phyloP scores from a whole-genome alignment of 2,797 vertebrate genomes.

The Ptychadena robeensis region DNA sequence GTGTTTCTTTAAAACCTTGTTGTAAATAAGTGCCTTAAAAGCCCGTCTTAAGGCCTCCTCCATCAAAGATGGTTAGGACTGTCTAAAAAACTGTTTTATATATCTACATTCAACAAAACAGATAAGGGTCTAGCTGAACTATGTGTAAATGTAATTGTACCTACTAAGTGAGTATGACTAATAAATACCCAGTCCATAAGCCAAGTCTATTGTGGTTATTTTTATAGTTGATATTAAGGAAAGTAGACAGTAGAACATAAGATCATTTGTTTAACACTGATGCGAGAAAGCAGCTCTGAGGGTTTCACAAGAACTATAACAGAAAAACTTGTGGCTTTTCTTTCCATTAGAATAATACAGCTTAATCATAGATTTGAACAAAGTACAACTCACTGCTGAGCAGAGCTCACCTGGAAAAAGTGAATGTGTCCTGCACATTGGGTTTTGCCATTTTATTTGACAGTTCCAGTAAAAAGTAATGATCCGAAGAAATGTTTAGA shows the following conservation, averaged over 20 bases:
- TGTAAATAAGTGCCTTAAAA: too few species aligned
- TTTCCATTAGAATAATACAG: neutral
- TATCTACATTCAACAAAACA: too few species aligned
- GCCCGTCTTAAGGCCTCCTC: too few species aligned
- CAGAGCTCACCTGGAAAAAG: conserved; percentile 30
- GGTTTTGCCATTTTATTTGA: conserved; percentile 6
- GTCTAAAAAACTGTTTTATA: too few species aligned
- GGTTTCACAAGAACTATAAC: neutral
- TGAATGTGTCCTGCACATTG: conserved; percentile 20
- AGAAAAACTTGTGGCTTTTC: neutral
- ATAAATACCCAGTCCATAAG: neutral
- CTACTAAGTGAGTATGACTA: neutral
- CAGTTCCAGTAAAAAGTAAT: conserved; percentile 36
- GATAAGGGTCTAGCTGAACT: neutral
- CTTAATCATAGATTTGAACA: conserved; percentile 7
- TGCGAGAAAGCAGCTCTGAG: neutral
- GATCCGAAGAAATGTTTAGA: conserved; percentile 36
- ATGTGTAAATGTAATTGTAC: neutral
- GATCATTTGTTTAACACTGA: neutral
- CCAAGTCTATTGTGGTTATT: conserved; percentile 4
- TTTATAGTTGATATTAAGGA: neutral
- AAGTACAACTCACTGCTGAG: neutral
- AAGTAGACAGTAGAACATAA: neutral
- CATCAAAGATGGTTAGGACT: too few species aligned
- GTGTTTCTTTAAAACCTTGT: too few species aligned